phyloP scores from a whole-genome alignment of 2,888 invertebrate species.

The Arctia plantaginis region DNA sequence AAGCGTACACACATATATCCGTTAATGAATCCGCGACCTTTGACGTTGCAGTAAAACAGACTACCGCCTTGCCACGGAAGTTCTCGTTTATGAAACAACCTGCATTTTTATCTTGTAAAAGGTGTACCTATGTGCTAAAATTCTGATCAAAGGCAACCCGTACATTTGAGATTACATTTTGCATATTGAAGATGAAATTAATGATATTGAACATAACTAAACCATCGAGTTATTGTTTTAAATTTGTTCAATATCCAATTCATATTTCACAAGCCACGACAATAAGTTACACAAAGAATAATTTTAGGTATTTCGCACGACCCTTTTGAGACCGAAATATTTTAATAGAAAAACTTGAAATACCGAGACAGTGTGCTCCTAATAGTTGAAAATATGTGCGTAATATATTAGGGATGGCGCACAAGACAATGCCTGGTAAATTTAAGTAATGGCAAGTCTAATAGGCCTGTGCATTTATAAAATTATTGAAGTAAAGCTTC shows the following conservation, averaged over 20 bases:
- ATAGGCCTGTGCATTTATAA: too few species aligned
- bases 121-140: constrained; percentile 3
- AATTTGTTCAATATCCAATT: constrained; percentile 23
- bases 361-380: not conserved
- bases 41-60: too few species aligned
- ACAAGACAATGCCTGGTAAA: not conserved
- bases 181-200: constrained; percentile 24
- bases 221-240: constrained; percentile 19
- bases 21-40: too few species aligned
- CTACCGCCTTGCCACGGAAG: too few species aligned
- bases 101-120: too few species aligned
- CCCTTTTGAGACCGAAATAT: constrained; percentile 8
- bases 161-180: constrained; percentile 48
- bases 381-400: not conserved
- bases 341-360: constrained; percentile 5
- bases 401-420: not conserved
- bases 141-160: constrained; percentile 44
- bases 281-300: constrained; percentile 20
- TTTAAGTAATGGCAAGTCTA: too few species aligned
- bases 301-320: constrained; percentile 18
- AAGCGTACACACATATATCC: too few species aligned
- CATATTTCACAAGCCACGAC: constrained; percentile 16
- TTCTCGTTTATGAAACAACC: too few species aligned
- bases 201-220: constrained; percentile 16
- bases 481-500: too few species aligned